phyloP scores from a whole-genome alignment of 2,888 invertebrate species.

The Strigamia transsilvanica region DNA sequence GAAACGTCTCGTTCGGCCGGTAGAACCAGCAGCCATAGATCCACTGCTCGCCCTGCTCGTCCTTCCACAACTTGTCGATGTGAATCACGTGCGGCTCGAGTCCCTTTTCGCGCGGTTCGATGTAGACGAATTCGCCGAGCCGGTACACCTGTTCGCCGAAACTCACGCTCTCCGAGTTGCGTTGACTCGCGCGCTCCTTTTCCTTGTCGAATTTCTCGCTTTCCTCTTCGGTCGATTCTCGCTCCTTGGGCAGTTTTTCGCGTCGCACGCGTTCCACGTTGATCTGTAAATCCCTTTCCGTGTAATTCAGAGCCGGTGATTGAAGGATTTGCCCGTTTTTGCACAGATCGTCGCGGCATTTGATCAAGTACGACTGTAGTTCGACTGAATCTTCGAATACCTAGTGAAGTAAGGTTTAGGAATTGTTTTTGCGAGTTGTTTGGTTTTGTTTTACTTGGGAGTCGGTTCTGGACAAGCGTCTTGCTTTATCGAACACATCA shows the following conservation, averaged over 20 bases:
- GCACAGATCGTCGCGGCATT: constrained; percentile 74
- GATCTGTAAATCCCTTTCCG: constrained; percentile 76
- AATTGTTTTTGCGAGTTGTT: not conserved
- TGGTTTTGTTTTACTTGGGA: constrained; percentile 71
- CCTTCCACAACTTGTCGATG: constrained; percentile 89
- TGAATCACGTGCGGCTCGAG: constrained; percentile 82
- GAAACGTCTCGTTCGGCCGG: constrained; percentile 94
- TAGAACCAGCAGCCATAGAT: constrained; percentile 90
- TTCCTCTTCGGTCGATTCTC: constrained; percentile 58
- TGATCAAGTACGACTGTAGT: constrained; percentile 88
- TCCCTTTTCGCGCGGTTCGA: constrained; percentile 66
- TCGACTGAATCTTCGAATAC: constrained; percentile 96
- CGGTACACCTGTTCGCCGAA: constrained; percentile 79
- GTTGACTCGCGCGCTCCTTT: constrained; percentile 56
- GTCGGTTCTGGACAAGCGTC: constrained; percentile 86
- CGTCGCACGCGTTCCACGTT: constrained; percentile 80
- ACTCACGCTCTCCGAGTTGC: constrained; percentile 68
- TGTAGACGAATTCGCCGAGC: constrained; percentile 92
- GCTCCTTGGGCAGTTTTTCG: constrained; percentile 71
- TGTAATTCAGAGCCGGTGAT: constrained; percentile 86
- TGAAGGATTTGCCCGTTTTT: constrained; percentile 79
- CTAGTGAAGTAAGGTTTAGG: constrained; percentile 58
- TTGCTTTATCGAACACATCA: constrained; percentile 85
- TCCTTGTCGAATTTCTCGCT: constrained; percentile 55
- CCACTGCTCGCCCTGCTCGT: constrained; percentile 82